Base-by-base conservation (phyloP, 2,888 invertebrate genomes). In the Athetis lepigone region DNA sequence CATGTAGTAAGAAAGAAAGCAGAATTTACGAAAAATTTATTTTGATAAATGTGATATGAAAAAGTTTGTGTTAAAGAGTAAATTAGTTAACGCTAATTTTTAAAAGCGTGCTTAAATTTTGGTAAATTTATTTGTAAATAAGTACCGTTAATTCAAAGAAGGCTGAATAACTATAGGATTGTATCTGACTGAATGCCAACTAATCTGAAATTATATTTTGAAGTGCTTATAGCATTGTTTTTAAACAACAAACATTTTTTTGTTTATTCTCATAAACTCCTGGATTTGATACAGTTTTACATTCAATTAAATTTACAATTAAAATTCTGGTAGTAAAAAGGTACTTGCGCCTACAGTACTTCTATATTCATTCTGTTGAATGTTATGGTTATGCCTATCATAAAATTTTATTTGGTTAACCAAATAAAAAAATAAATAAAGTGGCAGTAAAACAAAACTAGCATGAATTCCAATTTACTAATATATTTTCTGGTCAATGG, bases 401-500 rank as follows among this genome's bases (percentile, higher is more conserved):
- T 42, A 42, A 0, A 13, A 16, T 50, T 66, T 56, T 55, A 57
- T 51, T 59, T 39, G 23, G 37, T 39, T 42, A 13, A 52, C 16
- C 52, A 50, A 45, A 47, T 7, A 36, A 25, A 67, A 49, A 37
- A 42, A 33, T 43, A 55, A 47, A 37, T 36, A 21, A 43, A 54
- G 33, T 37, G 13, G 27, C 13, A 8, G 21, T 49, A 21, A 36
- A 49, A 5, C 1, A 8, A 58, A 50, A 45, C n/a, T 39, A 13
- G 16, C 33, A 46, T 16, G 19, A 46, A 33, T 46, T 46, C 25
- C 23, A 47, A 70, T 9, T 29, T 29, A 65, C 27, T 40, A 49
- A 70, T 70, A 58, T 36, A 73, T 25, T 33, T 58, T 59, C 16
- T 55, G 13, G 7, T 33, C n/a, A n/a, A n/a, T n/a, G n/a, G n/a